Base-by-base conservation (phyloP, 2,888 invertebrate species). In the Synergus umbraculus region DNA sequence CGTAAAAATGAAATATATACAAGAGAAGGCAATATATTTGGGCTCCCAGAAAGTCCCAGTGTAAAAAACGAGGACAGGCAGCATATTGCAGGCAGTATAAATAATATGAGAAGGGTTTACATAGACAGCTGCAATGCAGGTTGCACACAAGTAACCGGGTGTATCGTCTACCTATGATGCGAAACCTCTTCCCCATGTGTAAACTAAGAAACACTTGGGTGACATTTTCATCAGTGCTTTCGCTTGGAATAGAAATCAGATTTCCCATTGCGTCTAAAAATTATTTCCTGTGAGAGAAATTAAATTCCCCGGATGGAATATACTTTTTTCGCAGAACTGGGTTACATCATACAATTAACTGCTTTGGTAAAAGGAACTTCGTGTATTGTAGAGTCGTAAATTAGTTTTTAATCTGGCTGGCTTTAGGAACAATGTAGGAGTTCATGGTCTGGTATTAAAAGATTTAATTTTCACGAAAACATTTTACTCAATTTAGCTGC, bases 11-110 rank as follows among this genome's bases (percentile, higher is more conserved):
- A 9, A 29, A 49, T 49, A 29, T 49, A 29, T 15, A 44, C 18
- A 5, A 49, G 29, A 29, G 29, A 37, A 73, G 13, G 15, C n/a
- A 49, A 49, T 29, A 3, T 46, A 73, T 49, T 13, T 49, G 37
- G 49, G 29, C 37, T 10, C 4, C 9, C 15, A 9, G 15, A 73
- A 54, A 37, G n/a, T 37, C 49, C n/a, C 29, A 49, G 60, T 18
- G 60, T 73, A 73, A 73, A 54, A 73, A 73, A 54, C 10, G 37
- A 29, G 73, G 54, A 49, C 41, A 54, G n/a, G 41, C 73, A 54
- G 54, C 73, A 73, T 73, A 73, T 73, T 73, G 73, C 73, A 73
- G 12, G 73, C 54, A 54, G 37, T 73, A 73, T 73, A 73, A 73
- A 73, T 73, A 73, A 54, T 73, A 73, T 54, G 73, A 54, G 54